These are phyloP conservation scores for Anneissia japonica DNA, from an alignment of 35 echinoderm and acorn worm species.

Conservation along the genomic window DNA sequence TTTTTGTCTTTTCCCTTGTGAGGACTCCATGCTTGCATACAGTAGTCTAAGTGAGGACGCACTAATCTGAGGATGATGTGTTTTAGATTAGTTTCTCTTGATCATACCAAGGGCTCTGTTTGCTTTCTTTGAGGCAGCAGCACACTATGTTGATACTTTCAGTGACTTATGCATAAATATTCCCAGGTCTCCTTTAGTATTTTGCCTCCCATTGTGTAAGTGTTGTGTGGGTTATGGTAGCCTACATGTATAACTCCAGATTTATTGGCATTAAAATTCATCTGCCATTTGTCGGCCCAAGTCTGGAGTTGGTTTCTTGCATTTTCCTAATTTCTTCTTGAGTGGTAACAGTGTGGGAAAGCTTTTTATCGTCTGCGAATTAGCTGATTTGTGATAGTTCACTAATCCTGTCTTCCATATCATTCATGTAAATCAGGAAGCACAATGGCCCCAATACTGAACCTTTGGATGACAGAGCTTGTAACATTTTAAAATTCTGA, in stretches of 20 bases:
- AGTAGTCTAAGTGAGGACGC: neutral
- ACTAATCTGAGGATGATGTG: neutral
- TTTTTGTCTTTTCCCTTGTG: neutral
- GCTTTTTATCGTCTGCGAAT: conserved; percentile 42
- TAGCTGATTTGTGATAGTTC: neutral
- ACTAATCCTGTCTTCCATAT: neutral
- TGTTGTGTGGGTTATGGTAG: neutral
- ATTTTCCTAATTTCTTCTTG: neutral
- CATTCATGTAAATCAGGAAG: conserved; percentile 17
- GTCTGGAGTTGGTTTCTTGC: neutral
- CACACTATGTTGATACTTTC: neutral
- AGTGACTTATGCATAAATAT: neutral
- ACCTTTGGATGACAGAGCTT: conserved; percentile 25
- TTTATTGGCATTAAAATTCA: neutral
- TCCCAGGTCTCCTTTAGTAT: neutral
- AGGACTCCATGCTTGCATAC: neutral
- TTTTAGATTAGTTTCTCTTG: neutral
- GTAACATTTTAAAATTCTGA: conserved; percentile 12
- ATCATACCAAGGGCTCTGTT: conserved; percentile 4
- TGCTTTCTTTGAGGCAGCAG: neutral
- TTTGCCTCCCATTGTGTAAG: neutral
- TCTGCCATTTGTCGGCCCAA: neutral
- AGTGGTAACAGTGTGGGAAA: neutral
- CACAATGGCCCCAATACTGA: conserved; percentile 19
- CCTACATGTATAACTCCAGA: neutral